phyloP scores from a whole-genome alignment of 2,888 invertebrate genomes.

The Cabera pusaria region DNA sequence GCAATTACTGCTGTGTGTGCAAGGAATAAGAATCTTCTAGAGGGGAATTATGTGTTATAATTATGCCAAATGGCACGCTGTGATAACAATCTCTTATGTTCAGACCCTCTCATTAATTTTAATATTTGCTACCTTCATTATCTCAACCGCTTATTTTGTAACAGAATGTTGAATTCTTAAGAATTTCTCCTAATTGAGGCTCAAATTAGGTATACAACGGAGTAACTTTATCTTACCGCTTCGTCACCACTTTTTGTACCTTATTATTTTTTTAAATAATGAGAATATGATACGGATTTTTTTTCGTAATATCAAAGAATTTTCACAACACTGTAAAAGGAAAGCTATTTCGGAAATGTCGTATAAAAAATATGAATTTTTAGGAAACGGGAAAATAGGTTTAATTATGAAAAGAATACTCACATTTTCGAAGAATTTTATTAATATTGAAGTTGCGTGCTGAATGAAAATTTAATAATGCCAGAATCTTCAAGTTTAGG shows the following conservation, averaged over 20 bases:
- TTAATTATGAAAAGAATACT: not conserved
- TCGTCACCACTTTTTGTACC: not conserved
- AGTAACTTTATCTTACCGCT: constrained; percentile 6
- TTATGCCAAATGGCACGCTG: constrained; percentile 16
- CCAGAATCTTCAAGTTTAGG: no score
- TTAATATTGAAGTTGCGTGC: no score
- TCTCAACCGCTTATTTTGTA: constrained; percentile 13
- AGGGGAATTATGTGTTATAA: constrained; percentile 20
- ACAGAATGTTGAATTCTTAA: constrained; percentile 17
- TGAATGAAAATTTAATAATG: no score
- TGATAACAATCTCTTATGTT: constrained; percentile 28
- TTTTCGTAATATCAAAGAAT: no score
- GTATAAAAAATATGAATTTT: constrained; percentile 1
- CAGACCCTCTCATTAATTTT: constrained; percentile 31
- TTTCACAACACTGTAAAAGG: no score
- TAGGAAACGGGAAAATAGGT: not conserved
- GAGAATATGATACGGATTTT: no score
- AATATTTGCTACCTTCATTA: constrained; percentile 27
- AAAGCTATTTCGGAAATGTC: no score
- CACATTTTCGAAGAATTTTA: no score
- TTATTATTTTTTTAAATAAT: no score
- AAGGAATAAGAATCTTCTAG: constrained; percentile 14
- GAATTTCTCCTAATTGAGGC: constrained; percentile 13
- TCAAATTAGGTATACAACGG: constrained; percentile 18
- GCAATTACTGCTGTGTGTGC: constrained; percentile 28